Evolutionary conservation across 2,888 invertebrate genomes (phyloP), one percentile per base, ranked within the genome.

Genomic region (Leucozona laternaria): DNA sequence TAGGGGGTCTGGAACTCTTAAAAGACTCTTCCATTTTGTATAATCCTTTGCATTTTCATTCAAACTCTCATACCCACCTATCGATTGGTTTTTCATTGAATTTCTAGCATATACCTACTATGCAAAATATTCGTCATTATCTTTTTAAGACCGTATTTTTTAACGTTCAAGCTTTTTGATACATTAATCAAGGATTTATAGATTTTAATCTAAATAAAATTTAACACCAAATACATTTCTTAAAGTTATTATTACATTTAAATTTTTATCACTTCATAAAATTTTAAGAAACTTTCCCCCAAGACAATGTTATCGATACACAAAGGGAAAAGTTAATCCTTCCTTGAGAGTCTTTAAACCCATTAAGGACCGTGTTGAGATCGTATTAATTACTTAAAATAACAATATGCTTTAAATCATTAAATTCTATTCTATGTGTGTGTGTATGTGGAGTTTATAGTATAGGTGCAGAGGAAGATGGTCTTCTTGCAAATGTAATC

Each of bases 321-420:
- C 57, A 58, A 58, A 34, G 2, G 6, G 17, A 28, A 55, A n/a
- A 3, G 4, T 13, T 11, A 34, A 62, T 53, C 34, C 13, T 45
- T 20, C 31, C 11, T 6, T 22, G 2, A 17, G 15, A 55, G 43
- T 25, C 70, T 5, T 57, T 17, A 34, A 17, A 48, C 2, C 58
- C 8, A 13, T 15, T 34, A 25, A 45, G 34, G 8, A 62, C 34
- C 2, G 7, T 40, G 60, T 53, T 53, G 15, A 50, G 68, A 77
- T 31, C 55, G 57, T 64, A 55, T 81, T 71, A 71, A 76, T 81
- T 76, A 76, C 70, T n/a, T 25, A 48, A 66, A 68, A 68, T 72
- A 78, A 60, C 66, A 82, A 25, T 72, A 43, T 64, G 15, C 17
- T 62, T 25, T 17, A 22, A n/a, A 34, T 6, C 28, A 45, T 60